phyloP scores from a whole-genome alignment of 1,140 invertebrate species.

The Cydia fagiglandana region DNA sequence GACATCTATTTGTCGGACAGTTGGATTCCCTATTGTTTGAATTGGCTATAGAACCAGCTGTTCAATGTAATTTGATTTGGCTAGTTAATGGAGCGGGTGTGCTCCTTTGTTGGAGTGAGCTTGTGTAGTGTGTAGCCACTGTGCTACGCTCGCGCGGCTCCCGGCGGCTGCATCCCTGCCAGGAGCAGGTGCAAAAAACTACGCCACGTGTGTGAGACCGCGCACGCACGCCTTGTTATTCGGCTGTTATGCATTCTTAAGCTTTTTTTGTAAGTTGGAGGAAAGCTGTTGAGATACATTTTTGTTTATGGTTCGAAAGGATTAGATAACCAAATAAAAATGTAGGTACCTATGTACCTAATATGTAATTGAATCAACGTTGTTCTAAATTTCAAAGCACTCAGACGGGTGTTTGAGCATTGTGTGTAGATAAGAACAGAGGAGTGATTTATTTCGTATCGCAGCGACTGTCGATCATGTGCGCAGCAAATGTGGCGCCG shows the following conservation, averaged over 20 bases:
- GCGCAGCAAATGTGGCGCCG: constrained; percentile 69
- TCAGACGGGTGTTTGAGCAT: constrained; percentile 42
- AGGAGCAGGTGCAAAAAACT: constrained; percentile 29
- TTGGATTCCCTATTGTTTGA: constrained; percentile 49
- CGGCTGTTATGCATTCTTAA: constrained; percentile 31
- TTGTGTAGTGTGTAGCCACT: constrained; percentile 5
- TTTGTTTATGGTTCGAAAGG: neutral
- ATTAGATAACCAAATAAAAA: neutral
- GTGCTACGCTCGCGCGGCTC: constrained; percentile 35
- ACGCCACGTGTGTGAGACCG: constrained; percentile 32
- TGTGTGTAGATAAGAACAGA: constrained; percentile 50
- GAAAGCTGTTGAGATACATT: constrained; percentile 34
- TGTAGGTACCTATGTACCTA: neutral
- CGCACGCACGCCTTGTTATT: constrained; percentile 38
- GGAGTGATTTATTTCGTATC: constrained; percentile 52
- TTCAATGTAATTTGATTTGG: constrained; percentile 70
- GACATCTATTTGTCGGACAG: constrained; percentile 46
- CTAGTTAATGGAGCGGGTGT: constrained; percentile 66
- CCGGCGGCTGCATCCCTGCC: constrained; percentile 28
- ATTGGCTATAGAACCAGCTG: constrained; percentile 55
- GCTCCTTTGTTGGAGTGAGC: constrained; percentile 28
- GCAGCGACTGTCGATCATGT: constrained; percentile 59
- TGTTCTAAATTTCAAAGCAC: constrained; percentile 48
- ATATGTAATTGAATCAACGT: constrained; percentile 32
- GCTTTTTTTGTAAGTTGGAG: constrained; percentile 29